Evolutionary conservation across 2,888 invertebrate species (phyloP).

Genomic region (Gasteruption jaculator): DNA sequence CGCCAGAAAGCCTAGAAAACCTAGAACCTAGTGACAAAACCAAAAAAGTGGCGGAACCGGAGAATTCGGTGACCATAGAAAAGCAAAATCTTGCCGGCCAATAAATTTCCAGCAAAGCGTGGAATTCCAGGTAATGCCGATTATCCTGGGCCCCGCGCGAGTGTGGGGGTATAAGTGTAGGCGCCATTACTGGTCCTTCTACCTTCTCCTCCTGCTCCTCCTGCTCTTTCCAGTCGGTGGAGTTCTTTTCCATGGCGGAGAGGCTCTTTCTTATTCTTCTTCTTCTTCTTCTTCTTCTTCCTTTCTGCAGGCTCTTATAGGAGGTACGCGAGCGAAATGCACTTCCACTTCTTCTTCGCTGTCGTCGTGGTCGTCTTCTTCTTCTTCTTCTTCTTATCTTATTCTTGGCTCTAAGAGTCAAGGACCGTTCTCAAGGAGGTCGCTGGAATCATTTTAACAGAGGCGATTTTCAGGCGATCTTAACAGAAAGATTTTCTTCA

Average conservation of each 20-base stretch:
- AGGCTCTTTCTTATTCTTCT: slow-evolving; percentile 23
- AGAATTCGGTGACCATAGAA: no score
- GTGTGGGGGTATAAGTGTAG: slow-evolving; percentile 25
- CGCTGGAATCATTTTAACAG: slow-evolving; percentile 46
- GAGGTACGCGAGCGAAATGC: no score
- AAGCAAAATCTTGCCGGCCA: no score
- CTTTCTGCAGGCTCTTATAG: slow-evolving; percentile 14
- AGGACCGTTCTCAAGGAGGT: slow-evolving; percentile 53
- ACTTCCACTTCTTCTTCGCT: slow-evolving; percentile 8
- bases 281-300: slow-evolving; percentile 20
- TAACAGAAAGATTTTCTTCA: no score
- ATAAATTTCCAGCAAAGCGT: no score
- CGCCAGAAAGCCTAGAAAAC: no score
- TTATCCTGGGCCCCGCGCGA: slow-evolving; percentile 20
- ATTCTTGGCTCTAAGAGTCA: slow-evolving; percentile 43
- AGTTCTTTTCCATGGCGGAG: no score
- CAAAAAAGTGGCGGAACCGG: no score
- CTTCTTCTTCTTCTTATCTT: slow-evolving; percentile 22
- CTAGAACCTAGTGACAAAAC: no score
- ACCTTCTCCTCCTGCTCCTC: slow-evolving; percentile 22
- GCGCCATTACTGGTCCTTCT: slow-evolving; percentile 33
- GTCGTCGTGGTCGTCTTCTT: slow-evolving; percentile 10
- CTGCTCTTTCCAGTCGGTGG: slow-evolving; percentile 16
- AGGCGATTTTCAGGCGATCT: no score
- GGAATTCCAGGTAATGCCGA: no score